These are phyloP conservation scores for Macroglossus sobrinus DNA, from an alignment of 2,113 vertebrate species.

Conservation along the genomic window DNA sequence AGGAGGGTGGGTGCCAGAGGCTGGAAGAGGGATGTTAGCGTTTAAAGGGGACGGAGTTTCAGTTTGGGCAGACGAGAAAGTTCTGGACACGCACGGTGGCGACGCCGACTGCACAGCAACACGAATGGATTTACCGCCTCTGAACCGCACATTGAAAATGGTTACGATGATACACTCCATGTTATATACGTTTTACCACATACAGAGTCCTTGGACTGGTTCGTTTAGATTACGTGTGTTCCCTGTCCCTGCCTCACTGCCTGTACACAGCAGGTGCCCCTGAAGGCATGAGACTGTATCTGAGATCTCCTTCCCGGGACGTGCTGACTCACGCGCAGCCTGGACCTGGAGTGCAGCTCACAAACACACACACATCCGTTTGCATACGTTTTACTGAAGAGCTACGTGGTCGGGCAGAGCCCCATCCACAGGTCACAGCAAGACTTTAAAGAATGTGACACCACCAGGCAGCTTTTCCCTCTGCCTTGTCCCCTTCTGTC, in stretches of 20 bases:
- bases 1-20: background rate
- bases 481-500: background rate
- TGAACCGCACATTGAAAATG: background rate
- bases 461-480: background rate
- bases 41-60: background rate
- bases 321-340: background rate
- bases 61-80: background rate
- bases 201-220: too few species aligned
- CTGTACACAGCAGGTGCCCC: background rate
- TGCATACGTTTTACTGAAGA: background rate
- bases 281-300: background rate
- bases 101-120: too few species aligned
- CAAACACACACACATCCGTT: background rate
- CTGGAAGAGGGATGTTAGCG: too few species aligned
- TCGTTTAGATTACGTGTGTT: background rate
- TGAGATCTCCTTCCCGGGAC: background rate
- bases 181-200: background rate
- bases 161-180: background rate
- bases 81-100: background rate
- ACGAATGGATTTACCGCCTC: background rate
- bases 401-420: background rate
- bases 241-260: background rate
- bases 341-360: background rate
- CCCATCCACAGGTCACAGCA: background rate
- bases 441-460: background rate